Conservation (phyloP, 2,113 vertebrate species). For the Pan paniscus region DNA sequence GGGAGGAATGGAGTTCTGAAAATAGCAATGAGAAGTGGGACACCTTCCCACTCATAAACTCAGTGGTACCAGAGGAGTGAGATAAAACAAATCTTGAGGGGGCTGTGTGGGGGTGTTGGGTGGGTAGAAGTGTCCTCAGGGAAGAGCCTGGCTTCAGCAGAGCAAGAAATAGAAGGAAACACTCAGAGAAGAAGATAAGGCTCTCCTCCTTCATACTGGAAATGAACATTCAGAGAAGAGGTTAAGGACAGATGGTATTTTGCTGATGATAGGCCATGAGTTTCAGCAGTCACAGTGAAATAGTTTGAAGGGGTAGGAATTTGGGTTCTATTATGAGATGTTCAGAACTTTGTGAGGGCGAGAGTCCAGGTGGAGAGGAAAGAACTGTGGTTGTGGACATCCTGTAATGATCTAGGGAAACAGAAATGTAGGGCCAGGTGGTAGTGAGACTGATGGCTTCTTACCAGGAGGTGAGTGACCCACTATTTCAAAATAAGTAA, state of each 20-base stretch:
- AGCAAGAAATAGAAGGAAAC: not conserved
- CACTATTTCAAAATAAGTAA: not conserved
- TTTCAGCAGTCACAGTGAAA: not conserved
- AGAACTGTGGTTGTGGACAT: not conserved
- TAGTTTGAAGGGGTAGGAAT: not conserved
- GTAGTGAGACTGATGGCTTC: not conserved
- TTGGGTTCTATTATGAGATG: not conserved
- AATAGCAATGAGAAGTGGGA: not conserved
- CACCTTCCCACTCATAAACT: not conserved
- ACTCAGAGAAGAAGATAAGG: not conserved
- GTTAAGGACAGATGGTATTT: not conserved
- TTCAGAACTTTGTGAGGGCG: not conserved
- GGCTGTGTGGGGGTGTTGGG: too few species aligned
- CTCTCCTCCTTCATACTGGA: not conserved
- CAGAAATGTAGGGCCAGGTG: not conserved
- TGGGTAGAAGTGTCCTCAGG: not conserved
- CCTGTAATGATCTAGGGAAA: not conserved
- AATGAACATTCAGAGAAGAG: not conserved
- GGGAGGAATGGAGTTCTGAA: not conserved
- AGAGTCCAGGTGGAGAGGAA: not conserved
- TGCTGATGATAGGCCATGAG: not conserved
- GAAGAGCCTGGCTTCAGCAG: not conserved
- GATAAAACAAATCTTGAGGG: not conserved
- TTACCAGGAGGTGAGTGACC: not conserved
- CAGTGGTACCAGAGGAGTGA: not conserved